Evolutionary conservation across 2,113 vertebrate genomes (phyloP), one percentile per base, ranked within the genome.

Genomic region (Ochotona princeps): DNA sequence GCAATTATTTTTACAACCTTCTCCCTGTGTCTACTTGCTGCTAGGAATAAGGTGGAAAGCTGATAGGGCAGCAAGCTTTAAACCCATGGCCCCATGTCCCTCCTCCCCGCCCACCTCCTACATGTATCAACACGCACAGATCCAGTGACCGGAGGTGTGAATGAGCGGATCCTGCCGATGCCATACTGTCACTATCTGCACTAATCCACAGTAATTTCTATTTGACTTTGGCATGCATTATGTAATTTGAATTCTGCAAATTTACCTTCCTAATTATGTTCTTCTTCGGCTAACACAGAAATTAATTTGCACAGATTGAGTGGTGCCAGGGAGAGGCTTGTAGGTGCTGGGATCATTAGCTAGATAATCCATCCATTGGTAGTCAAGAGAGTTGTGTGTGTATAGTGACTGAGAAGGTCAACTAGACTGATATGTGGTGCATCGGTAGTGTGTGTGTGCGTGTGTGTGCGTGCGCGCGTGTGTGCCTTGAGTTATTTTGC

Each of bases 201-300:
- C 57, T 74, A 90, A 95, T 93, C 95, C 92, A 74, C 83, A 70
- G 83, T 79, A 61, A 91, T 92, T 92, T 93, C 94, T 93, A 26
- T 94, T 95, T 94, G 95, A 93, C 76, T 94, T 93, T 61, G 86
- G 61, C 66, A 91, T 72, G 70, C 76, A 89, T 72, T 75, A 91
- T 57, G 72, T 88, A 26, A 83, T 96, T 89, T 95, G 95, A 92
- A 91, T 95, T 94, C 94, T 92, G 86, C 67, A 96, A 95, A 95
- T 93, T 96, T 94, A 91, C 94, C 83, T 95, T 89, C 83, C 70
- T 90, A 90, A 96, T 93, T 94, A 85, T 75, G 38, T 73, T 91
- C 94, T 95, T 93, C 90, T 96, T 96, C 75, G 86, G 83, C 86
- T 95, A 93, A 83, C 94, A 92, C 18, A 75, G 92, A 94, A 96